These are phyloP conservation scores for Coranthus polyacanthus DNA, from an alignment of 2,797 vertebrate genomes.

Conservation along the genomic window DNA sequence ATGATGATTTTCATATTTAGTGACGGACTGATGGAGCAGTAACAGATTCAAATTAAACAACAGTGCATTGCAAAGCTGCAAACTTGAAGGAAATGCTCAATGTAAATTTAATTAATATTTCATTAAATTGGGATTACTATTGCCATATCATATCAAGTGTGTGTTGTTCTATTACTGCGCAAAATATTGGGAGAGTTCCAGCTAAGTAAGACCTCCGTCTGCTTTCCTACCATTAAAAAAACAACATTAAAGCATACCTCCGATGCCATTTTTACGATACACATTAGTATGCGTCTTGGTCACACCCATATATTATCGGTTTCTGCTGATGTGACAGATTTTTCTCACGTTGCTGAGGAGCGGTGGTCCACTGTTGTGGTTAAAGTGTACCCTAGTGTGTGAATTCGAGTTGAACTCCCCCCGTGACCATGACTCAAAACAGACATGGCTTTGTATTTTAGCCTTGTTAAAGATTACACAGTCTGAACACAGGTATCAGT, in stretches of 20 bases:
- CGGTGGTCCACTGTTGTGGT: constrained; percentile 13
- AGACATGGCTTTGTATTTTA: constrained; percentile 51
- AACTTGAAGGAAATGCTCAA: constrained; percentile 38
- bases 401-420: neutral
- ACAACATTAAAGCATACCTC: constrained; percentile 1
- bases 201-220: too few relatives aligned
- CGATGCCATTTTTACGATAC: neutral
- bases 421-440: constrained; percentile 25
- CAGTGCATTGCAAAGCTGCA: neutral
- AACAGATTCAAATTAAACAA: constrained; percentile 44
- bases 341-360: constrained; percentile 8
- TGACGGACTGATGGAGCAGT: constrained; percentile 58
- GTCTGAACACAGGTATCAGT: constrained; percentile 23
- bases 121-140: constrained; percentile 30
- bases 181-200: too few relatives aligned
- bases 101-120: constrained; percentile 29
- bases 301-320: constrained; percentile 30
- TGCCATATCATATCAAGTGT: too few relatives aligned
- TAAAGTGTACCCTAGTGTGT: constrained; percentile 29
- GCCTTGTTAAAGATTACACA: constrained; percentile 43
- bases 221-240: neutral
- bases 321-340: constrained; percentile 34
- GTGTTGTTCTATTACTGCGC: too few relatives aligned
- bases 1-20: constrained; percentile 68
- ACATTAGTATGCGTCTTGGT: constrained; percentile 40